phyloP scores from a whole-genome alignment of 2,797 vertebrate species.

The Setipinna tenuifilis region DNA sequence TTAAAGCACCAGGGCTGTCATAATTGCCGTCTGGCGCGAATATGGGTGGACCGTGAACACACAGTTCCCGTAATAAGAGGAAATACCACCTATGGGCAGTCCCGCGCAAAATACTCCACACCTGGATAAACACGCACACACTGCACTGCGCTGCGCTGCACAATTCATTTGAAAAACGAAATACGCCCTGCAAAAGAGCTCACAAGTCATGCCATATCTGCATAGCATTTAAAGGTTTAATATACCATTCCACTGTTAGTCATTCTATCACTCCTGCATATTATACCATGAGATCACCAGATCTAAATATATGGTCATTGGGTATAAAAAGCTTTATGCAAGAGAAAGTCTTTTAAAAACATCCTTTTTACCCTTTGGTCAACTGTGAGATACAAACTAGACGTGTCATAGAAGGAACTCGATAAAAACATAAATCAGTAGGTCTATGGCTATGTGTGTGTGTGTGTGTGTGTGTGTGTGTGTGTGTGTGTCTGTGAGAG shows the following conservation, averaged over 20 bases:
- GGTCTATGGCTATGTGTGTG: neutral
- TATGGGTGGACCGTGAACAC: conserved; percentile 52
- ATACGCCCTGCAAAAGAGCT: conserved; percentile 47
- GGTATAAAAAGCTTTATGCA: neutral
- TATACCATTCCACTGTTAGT: conserved; percentile 44
- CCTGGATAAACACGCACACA: conserved; percentile 80
- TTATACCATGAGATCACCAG: neutral
- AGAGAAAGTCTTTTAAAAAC: neutral
- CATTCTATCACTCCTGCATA: conserved; percentile 31
- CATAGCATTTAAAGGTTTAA: neutral
- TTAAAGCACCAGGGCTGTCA: conserved; percentile 52
- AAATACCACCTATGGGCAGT: conserved; percentile 81
- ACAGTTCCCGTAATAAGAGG: conserved; percentile 76
- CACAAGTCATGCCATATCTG: conserved; percentile 52
- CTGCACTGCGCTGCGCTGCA: conserved; percentile 48
- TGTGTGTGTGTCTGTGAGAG: neutral
- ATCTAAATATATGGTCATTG: too few relatives aligned
- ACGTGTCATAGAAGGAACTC: neutral
- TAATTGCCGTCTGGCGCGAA: conserved; percentile 57
- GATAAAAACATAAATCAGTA: neutral
- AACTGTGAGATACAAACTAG: neutral
- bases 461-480: conserved; percentile 13
- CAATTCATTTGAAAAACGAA: neutral
- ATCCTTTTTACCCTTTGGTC: neutral
- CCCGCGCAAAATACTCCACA: conserved; percentile 71